Percentiles rank a stretch among this genome's conserved stretches.
These are phyloP conservation scores for Melanocharis versteri DNA, from an alignment of 2,113 vertebrate species.

Conservation along the genomic window DNA sequence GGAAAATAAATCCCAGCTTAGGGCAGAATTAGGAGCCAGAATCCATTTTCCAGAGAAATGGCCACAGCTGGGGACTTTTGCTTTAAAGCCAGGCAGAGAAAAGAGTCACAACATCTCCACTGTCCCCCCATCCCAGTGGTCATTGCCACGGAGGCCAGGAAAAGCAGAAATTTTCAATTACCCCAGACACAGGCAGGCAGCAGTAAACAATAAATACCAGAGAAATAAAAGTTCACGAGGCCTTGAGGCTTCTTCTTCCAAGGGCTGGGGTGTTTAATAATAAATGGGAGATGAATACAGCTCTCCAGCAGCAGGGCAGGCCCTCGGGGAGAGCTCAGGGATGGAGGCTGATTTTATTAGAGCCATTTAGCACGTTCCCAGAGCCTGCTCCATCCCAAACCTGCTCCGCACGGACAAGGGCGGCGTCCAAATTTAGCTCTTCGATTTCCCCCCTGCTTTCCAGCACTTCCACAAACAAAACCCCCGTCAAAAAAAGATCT, in stretches of 20 bases:
- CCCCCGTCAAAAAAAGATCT: not conserved
- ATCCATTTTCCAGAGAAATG: not conserved
- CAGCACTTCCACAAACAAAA: not conserved
- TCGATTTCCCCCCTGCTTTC: not conserved
- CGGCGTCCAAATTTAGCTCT: not conserved
- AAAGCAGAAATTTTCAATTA: not conserved
- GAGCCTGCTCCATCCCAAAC: not conserved
- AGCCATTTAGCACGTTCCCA: conserved; percentile 1
- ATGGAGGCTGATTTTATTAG: conserved; percentile 12
- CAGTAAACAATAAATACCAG: conserved; percentile 1
- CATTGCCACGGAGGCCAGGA: not conserved
- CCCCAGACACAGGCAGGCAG: not conserved
- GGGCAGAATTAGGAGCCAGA: not conserved
- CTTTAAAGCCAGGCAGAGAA: not conserved
- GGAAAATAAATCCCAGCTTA: accelerated
- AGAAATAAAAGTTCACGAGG: not conserved
- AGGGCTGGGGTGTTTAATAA: conserved; percentile 51
- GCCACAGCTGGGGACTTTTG: not conserved
- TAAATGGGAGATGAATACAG: conserved; percentile 25
- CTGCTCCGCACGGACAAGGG: not conserved
- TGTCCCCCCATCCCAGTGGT: not conserved
- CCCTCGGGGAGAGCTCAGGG: not conserved
- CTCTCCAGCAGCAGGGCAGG: not conserved
- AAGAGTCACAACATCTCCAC: not conserved
- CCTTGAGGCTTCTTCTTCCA: not conserved